Conservation (phyloP, 30 jellyfish, hydroid and myxozoan genomes). For the Chrysaora quinquecirrha region DNA sequence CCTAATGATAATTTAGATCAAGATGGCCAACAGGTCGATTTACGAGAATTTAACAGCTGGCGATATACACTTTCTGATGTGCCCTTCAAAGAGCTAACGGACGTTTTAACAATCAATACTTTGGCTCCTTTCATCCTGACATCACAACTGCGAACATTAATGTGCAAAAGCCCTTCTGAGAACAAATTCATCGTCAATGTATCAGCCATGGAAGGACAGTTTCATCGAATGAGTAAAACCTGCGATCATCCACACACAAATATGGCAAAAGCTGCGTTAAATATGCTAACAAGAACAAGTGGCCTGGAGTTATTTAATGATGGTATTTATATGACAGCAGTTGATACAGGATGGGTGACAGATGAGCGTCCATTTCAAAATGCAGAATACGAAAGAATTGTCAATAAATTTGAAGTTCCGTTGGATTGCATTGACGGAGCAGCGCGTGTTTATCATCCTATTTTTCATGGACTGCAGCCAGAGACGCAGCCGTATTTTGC, state of each 20-base stretch:
- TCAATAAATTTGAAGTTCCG: constrained; percentile 25
- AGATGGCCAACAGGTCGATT: constrained; percentile 61
- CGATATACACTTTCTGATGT: constrained; percentile 25
- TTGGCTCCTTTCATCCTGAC: constrained; percentile 53
- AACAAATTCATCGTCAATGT: constrained; percentile 54
- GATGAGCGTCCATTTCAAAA: constrained; percentile 52
- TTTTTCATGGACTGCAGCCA: constrained; percentile 26
- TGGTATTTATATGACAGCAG: constrained; percentile 55
- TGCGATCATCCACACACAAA: constrained; percentile 61
- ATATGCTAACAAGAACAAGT: constrained; percentile 69
- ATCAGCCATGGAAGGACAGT: constrained; percentile 76
- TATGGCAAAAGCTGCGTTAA: constrained; percentile 73
- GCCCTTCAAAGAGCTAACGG: constrained; percentile 47
- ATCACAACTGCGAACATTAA: constrained; percentile 14
- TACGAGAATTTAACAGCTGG: constrained; percentile 50
- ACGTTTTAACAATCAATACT: constrained; percentile 54
- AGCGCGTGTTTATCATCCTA: constrained; percentile 67
- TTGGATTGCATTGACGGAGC: constrained; percentile 64
- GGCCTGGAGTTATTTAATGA: constrained; percentile 38
- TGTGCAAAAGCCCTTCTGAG: constrained; percentile 25
- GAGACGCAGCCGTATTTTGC: constrained; percentile 52
- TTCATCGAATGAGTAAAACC: constrained; percentile 8
- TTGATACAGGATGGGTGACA: constrained; percentile 73
- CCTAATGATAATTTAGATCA: constrained; percentile 23
- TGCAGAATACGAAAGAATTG: constrained; percentile 28